Evolutionary conservation across 2,113 vertebrate species (phyloP), one percentile per base, ranked within the genome.

Genomic region (Protobothrops flavoviridis): DNA sequence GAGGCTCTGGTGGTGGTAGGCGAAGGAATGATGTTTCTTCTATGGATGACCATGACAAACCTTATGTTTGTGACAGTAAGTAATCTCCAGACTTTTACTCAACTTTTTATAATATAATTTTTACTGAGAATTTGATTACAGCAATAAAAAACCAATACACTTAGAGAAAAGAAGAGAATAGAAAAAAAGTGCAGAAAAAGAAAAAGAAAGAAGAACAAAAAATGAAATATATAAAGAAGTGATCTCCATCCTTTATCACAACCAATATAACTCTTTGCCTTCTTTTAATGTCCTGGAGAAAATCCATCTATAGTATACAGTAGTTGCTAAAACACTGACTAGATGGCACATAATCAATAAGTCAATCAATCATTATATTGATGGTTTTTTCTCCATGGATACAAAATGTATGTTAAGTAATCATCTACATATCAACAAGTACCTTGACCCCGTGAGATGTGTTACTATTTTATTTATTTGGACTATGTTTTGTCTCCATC

Each of bases 21-120:
- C 98, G 98, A 97, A 98, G 97, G 97, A 98, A 98, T 4, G 99
- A 99, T 69, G 97, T 98, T 1, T 97, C 98, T 92, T 98, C 98
- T 86, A 97, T 98, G 96, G 98, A 99, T 93, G 98, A 99, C 95
- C 99, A 99, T 0, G 99, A 99, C 97, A 99, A 99, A 97, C 99
- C 99, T 97, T 99, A 99, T 91, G 98, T 99, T 98, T 99, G 99
- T 97, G 99, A 99, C 98, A 99, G 99, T 99, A 98, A 99, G 99
- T 99, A 98, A 61, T 55, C 87, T 11, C 86, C 20, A 94, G 92
- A 95, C 85, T 95, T n/a, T 29, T 94, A 91, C 17, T 81, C 33
- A 81, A 17, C 74, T 43, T 81, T 81, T 81, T 81, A 17, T 20
- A 81, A 43, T 21, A 0, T 81, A 39, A 21, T 43, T 81, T 43